Percentiles rank a stretch among this genome's conserved stretches.
Evolutionary conservation across 2,888 invertebrate species (phyloP).

Genomic region (Oeneis ivallda): DNA sequence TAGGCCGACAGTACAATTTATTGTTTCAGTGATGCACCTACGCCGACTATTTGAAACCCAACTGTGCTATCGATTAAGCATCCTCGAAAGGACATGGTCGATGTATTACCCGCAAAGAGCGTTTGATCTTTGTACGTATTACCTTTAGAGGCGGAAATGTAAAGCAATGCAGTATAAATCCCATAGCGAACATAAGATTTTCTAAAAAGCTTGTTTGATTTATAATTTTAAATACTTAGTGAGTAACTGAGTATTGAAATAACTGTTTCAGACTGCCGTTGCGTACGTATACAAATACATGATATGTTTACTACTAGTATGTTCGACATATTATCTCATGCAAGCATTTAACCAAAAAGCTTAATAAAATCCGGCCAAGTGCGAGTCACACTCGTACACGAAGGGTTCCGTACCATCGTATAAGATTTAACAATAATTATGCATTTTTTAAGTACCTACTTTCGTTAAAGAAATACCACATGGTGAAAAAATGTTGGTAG

Average conservation of each 20-base stretch:
- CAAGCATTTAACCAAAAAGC: background rate
- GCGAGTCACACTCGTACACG: too few species aligned
- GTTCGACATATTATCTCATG: background rate
- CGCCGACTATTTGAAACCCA: slow-evolving; percentile 58
- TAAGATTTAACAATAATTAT: too few species aligned
- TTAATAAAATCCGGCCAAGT: too few species aligned
- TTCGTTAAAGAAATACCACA: too few species aligned
- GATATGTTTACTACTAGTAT: too few species aligned
- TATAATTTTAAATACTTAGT: slow-evolving; percentile 20
- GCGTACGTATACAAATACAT: background rate
- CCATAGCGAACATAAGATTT: slow-evolving; percentile 33
- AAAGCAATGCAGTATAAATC: slow-evolving; percentile 34
- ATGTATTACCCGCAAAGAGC: slow-evolving; percentile 36
- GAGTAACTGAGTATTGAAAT: slow-evolving; percentile 3
- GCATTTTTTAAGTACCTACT: too few species aligned
- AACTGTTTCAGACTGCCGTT: background rate
- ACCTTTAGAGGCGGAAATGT: slow-evolving; percentile 38
- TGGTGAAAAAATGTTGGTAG: too few species aligned
- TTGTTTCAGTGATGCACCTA: slow-evolving; percentile 62
- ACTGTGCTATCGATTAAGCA: slow-evolving; percentile 61
- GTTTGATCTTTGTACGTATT: slow-evolving; percentile 38
- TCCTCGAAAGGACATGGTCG: slow-evolving; percentile 47
- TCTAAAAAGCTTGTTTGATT: slow-evolving; percentile 30
- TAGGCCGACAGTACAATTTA: slow-evolving; percentile 58
- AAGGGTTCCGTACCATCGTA: too few species aligned